Evolutionary conservation across 2,888 invertebrate genomes (phyloP).

Genomic region (Dromius quadrimaculatus): DNA sequence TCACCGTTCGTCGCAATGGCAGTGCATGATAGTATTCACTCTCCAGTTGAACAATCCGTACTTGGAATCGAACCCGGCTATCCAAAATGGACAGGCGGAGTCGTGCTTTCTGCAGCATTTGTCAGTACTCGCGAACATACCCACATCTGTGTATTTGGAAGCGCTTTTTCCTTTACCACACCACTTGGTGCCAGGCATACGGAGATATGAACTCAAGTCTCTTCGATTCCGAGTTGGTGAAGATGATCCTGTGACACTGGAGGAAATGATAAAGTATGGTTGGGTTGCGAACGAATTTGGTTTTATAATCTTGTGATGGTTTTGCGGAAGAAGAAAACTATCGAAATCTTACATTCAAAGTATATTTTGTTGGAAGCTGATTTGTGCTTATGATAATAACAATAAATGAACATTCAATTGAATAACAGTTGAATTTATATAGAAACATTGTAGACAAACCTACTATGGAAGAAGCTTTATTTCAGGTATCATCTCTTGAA

Average conservation of each 20-base stretch:
- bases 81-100: conserved; percentile 84
- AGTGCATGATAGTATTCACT: conserved; percentile 91
- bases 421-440: too few relatives aligned
- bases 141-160: conserved; percentile 83
- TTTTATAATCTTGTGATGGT: neutral
- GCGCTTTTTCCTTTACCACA: conserved; percentile 91
- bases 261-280: neutral
- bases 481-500: too few relatives aligned
- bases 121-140: conserved; percentile 86
- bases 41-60: conserved; percentile 91
- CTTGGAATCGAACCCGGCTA: conserved; percentile 84
- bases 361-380: too few relatives aligned
- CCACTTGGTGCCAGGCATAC: conserved; percentile 93
- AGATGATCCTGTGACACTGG: neutral
- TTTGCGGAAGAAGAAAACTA: too few relatives aligned
- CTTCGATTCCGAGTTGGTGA: conserved; percentile 61
- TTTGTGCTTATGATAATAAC: too few relatives aligned
- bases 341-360: too few relatives aligned
- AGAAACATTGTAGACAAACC: too few relatives aligned
- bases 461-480: too few relatives aligned
- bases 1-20: conserved; percentile 92
- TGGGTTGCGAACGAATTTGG: too few relatives aligned
- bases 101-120: conserved; percentile 92
- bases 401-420: too few relatives aligned
- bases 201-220: conserved; percentile 75